Evolutionary conservation across 2,888 invertebrate genomes (phyloP).

Genomic region (Margaritifera margaritifera): DNA sequence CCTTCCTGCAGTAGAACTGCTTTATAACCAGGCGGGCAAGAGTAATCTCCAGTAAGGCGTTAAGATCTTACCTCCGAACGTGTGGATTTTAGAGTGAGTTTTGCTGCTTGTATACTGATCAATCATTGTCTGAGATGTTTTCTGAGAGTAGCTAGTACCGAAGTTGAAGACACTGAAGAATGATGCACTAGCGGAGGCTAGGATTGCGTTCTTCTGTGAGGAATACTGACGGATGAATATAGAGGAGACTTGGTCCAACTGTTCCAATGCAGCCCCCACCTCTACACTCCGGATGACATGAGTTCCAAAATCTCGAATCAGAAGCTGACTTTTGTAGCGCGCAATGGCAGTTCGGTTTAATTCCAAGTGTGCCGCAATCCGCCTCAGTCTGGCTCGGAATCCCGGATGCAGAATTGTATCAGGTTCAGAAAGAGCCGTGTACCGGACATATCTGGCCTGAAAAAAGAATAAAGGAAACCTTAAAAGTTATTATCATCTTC

Average conservation of each 20-base stretch:
- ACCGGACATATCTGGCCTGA: conserved; percentile 33
- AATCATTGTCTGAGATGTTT: conserved; percentile 25
- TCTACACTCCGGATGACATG: conserved; percentile 55
- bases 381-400: conserved; percentile 46
- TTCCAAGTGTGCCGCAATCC: conserved; percentile 50
- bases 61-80: conserved; percentile 51
- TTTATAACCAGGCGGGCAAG: conserved; percentile 52
- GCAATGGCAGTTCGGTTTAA: conserved; percentile 41
- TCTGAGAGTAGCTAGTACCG: conserved; percentile 25
- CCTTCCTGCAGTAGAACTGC: conserved; percentile 43
- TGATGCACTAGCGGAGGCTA: conserved; percentile 50
- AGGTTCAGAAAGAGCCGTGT: conserved; percentile 41
- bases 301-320: conserved; percentile 63
- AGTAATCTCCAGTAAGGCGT: conserved; percentile 48
- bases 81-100: conserved; percentile 40
- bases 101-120: conserved; percentile 36
- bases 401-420: conserved; percentile 41
- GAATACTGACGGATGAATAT: conserved; percentile 27
- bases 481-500: no score
- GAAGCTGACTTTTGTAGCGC: conserved; percentile 61
- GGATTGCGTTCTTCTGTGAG: conserved; percentile 26
- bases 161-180: conserved; percentile 43
- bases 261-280: no score
- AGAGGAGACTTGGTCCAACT: conserved; percentile 44
- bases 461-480: no score